Evolutionary conservation across 2,797 vertebrate species (phyloP).

Genomic region (Onychomys leucogaster): DNA sequence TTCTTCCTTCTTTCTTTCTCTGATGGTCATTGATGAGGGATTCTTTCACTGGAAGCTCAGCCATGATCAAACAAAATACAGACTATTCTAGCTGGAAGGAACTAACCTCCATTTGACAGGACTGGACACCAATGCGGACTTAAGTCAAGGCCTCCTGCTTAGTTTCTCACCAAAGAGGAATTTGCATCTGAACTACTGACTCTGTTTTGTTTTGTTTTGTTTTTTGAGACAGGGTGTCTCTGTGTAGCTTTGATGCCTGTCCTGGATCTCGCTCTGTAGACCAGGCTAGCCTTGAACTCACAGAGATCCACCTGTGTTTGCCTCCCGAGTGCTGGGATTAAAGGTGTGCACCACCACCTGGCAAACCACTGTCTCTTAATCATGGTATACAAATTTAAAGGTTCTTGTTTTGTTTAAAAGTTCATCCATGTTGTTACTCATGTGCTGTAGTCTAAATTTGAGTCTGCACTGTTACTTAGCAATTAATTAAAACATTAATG

Average conservation of each 20-base stretch:
- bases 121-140: not conserved
- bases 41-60: slow-evolving; percentile 39
- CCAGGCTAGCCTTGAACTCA: no score
- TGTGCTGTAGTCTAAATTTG: slow-evolving; percentile 34
- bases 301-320: no score
- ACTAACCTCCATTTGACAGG: slow-evolving; percentile 19
- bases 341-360: no score
- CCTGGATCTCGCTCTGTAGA: no score
- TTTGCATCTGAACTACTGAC: not conserved
- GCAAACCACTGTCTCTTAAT: not conserved
- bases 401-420: slow-evolving; percentile 4
- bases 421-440: slow-evolving; percentile 42
- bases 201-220: not conserved
- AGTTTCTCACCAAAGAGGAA: not conserved
- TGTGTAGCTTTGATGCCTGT: no score
- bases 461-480: slow-evolving; percentile 40
- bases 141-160: slow-evolving; percentile 15
- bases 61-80: slow-evolving; percentile 21
- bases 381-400: not conserved
- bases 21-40: not conserved
- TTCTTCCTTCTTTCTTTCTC: not conserved
- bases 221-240: no score
- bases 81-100: slow-evolving; percentile 11
- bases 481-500: slow-evolving; percentile 46
- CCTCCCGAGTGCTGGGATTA: no score